Evolutionary conservation across 2,113 vertebrate species (phyloP), one percentile per base, ranked within the genome.

Genomic region (Enhydra lutris): DNA sequence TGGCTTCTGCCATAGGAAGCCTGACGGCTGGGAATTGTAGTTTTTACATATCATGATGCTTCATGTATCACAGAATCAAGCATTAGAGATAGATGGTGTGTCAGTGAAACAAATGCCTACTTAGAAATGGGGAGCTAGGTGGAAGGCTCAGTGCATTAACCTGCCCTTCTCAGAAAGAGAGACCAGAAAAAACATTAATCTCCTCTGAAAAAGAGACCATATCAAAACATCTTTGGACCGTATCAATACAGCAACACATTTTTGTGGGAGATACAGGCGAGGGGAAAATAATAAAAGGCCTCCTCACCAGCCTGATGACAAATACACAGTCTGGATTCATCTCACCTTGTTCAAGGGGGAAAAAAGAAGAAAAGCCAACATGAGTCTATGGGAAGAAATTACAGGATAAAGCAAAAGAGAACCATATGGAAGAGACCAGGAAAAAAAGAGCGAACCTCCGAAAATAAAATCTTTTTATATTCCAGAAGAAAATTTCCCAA

Each of bases 401-500:
- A 59, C 7, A 61, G 63, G 29, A 85, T 65, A 81, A n/a, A 73
- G n/a, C 61, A 92, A 95, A 89, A 92, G 8, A 91, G 79, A 94
- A 78, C 15, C 74, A 29, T 39, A 83, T 83, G 36, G 52, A 65
- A 96, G 29, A 87, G 47, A 83, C 29, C 13, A 74, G 11, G 79
- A 20, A 39, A 92, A 95, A 87, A 86, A 52, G n/a, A 97, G 6
- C 31, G 69, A 81, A 90, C 17, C 18, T 80, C 55, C 65, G 1
- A 94, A 96, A 95, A 79, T 67, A 79, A 92, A 79, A 55, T 83
- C 36, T 55, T 89, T 65, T n/a, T 81, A 81, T 45, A 78, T 17
- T 50, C 57, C 45, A 92, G 74, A 89, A 90, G n/a, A 92, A 94
- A 65, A 76, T n/a, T 91, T 93, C n/a, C 73, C 39, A 88, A 61